Evolutionary conservation across 2,113 vertebrate species (phyloP), one percentile per base, ranked within the genome.

Genomic region (Brachypteracias leptosomus): DNA sequence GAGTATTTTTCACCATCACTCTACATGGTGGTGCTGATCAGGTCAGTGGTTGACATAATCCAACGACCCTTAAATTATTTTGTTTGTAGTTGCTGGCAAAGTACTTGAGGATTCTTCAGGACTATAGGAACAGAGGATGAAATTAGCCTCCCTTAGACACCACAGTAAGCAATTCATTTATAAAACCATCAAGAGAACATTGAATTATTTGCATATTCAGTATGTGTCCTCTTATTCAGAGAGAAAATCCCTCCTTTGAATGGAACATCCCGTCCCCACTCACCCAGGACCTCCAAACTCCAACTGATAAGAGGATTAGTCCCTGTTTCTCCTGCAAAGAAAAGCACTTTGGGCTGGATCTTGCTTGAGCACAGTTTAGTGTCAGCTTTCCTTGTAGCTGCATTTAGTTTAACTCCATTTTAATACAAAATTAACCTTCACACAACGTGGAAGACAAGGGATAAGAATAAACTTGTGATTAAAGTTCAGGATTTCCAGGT

Each of bases 161-260:
- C 13, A 10, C 51, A 74, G 67, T 16, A 68, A 92, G 90, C 68
- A 86, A 80, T 54, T 47, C 42, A 11, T 88, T 79, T 54, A 70
- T 11, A 38, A 82, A 79, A 20, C 44, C 16, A 3, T 38, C 86
- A 72, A 35, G 63, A 77, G 75, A 90, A 63, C 61, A 40, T 82
- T 52, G 33, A 68, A 54, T n/a, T 62, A 25, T 90, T 93, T 96
- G 75, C 76, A 92, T 93, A 90, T 93, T 91, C 92, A 90, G 82
- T 26, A 49, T 19, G 46, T 77, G 84, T 35, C 79, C 83, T 84
- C 51, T 76, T 36, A 55, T 62, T 71, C 79, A 58, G 31, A 76
- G 73, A 90, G 92, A 75, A 96, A 97, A 97, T 94, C 95, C 89
- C 36, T 66, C 75, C 6, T 90, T 92, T 83, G 85, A 94, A 92